Evolutionary conservation across 2,797 vertebrate genomes (phyloP), one percentile per base, ranked within the genome.

Genomic region (Cyprinella venusta): DNA sequence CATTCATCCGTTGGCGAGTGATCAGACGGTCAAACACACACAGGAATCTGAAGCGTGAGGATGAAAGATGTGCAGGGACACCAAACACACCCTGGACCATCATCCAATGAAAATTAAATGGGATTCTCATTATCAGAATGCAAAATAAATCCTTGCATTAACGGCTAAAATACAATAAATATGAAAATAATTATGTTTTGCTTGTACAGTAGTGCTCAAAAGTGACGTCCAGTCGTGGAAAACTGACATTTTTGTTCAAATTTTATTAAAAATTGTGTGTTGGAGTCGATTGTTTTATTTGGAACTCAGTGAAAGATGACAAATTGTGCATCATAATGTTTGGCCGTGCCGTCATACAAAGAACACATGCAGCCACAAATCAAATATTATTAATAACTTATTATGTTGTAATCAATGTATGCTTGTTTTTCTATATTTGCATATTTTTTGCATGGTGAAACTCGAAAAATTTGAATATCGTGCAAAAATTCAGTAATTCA

Each of bases 1-100:
- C 85, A 84, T 88, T 91, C 65, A n/a, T 30, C 30, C 18, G 6
- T 0, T 42, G 0, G 71, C 8, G 48, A 75, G 33, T 7, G 7
- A 38, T 38, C 21, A 56, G 72, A n/a, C 5, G 5, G 4, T 40
- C 72, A 42, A 42, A 76, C 74, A 76, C 74, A 61, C 38, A 3
- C 74, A 76, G 74, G 74, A 38, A 76, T 76, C n/a, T 4, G 70
- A 36, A 7, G 21, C 26, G 21, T 30, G 40, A 45, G 1, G 15
- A 26, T 15, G 8, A 26, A 16, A 69, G 7, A 10, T 1, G 33
- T 50, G 52, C 52, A 8, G 19, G 8, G 40, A 69, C 8, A 26
- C 26, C 48, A 18, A 2, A 50, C 48, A 50, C 6, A 5, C 13
- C 15, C 5, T 48, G 3, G 30, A 33, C 30, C 2, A 56, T 8